phyloP scores from a whole-genome alignment of 1,140 invertebrate species.

The Magallana angulata region DNA sequence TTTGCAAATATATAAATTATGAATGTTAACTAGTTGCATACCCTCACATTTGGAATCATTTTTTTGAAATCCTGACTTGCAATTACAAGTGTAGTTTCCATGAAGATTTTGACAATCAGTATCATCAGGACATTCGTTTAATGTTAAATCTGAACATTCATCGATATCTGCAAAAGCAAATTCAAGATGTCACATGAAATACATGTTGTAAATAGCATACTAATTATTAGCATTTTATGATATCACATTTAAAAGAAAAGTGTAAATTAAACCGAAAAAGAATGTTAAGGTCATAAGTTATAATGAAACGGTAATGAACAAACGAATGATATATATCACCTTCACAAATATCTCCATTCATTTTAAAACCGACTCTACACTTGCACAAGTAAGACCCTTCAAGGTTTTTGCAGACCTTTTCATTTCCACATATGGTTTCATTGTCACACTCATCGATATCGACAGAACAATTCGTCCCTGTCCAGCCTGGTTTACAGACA shows the following conservation, averaged over 20 bases:
- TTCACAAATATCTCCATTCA: constrained; percentile 28
- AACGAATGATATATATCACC: constrained; percentile 10
- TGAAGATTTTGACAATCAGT: constrained; percentile 55
- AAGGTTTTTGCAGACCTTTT: constrained; percentile 54
- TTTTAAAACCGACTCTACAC: constrained; percentile 53
- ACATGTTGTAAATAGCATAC: too few species aligned
- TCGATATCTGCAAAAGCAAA: constrained; percentile 46
- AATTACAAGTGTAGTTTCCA: constrained; percentile 60
- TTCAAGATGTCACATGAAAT: too few species aligned
- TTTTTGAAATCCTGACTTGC: constrained; percentile 48
- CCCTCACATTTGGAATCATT: background rate
- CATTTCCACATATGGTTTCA: constrained; percentile 25
- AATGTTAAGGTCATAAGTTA: too few species aligned
- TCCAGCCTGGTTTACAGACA: constrained; percentile 65
- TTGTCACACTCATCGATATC: constrained; percentile 65
- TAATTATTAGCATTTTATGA: too few species aligned
- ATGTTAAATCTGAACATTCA: constrained; percentile 46
- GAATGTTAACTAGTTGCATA: background rate
- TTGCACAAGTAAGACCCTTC: constrained; percentile 55
- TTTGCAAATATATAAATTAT: too few species aligned
- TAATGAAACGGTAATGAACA: too few species aligned
- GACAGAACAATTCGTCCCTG: constrained; percentile 60
- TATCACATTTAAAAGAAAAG: too few species aligned
- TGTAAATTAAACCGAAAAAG: too few species aligned
- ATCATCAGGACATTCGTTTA: constrained; percentile 40